Base-by-base conservation (phyloP, 2,797 vertebrate species). In the Phataginus tetradactyla region DNA sequence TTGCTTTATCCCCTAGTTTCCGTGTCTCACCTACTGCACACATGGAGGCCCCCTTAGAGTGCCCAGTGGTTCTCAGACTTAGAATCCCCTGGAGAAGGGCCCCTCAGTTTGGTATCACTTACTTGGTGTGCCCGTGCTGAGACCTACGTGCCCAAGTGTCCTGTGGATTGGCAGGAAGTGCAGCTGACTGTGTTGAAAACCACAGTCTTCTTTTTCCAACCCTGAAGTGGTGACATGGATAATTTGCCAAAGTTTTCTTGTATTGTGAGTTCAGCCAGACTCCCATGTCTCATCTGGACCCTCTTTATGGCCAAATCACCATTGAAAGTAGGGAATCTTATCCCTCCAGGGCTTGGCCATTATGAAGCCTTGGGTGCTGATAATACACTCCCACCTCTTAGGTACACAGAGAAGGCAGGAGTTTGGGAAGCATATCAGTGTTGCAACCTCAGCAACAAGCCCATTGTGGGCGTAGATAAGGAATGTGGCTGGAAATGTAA, bases 201-300 rank as follows among this genome's bases (percentile, higher is more conserved):
- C n/a, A 0, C 7, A 1, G 51, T 27, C 86, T 81, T 32, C 7
- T 84, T 78, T 85, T 51, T 20, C 83, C 69, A 32, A 37, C 64
- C 75, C 74, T 32, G n/a, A 79, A 66, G 18, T 34, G 88, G 75
- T 53, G 71, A 77, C 1, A 0, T 27, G 49, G 63, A 87, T 75
- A n/a, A 4, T 79, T 63, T 94, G 96, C 96, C 97, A 96, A 96
- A 83, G 61, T 66, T 66, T 68, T 87, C 80, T 51, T 7, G 2
- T 34, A 5, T 37, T 29, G 1, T 17, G 21, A 78, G 69, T 27
- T 89, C 51, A 53, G 69, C 63, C 15, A 66, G 94, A 71, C 69
- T 69, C 83, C 86, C 81, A 12, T 39, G 1, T 23, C 37, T 95
- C 91, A 39, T 71, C 66, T 71, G 75, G 51, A 66, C 51, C 64